A percentile compares a stretch with the other conserved stretches of the same genome.
phyloP scores from a whole-genome alignment of 2,888 invertebrate genomes.

The Agrotis puta region DNA sequence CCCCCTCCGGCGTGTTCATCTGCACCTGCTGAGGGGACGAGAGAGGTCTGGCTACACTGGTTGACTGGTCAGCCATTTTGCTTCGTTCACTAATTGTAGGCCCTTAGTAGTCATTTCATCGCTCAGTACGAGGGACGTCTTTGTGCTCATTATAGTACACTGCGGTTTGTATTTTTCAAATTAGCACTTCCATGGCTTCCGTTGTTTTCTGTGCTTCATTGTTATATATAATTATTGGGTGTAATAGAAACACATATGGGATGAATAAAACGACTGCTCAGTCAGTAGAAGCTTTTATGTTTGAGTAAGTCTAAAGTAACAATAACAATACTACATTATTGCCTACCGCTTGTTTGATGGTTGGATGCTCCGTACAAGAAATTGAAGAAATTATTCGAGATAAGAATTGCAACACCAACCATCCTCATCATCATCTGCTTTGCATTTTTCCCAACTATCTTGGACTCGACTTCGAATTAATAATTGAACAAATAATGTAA shows the following conservation, averaged over 20 bases:
- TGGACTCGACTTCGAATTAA: too few relatives aligned
- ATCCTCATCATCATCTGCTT: too few relatives aligned
- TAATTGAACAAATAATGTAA: too few relatives aligned
- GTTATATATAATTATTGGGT: constrained; percentile 80
- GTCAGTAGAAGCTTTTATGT: constrained; percentile 55
- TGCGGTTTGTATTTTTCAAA: constrained; percentile 90
- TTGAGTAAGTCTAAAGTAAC: constrained; percentile 45
- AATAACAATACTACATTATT: constrained; percentile 45
- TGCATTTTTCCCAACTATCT: too few relatives aligned
- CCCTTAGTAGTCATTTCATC: constrained; percentile 86
- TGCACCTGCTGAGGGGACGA: constrained; percentile 26
- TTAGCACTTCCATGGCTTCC: constrained; percentile 89
- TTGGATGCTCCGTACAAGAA: background rate
- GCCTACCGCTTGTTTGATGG: constrained; percentile 2
- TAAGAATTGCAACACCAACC: background rate
- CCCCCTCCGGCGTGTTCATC: constrained; percentile 51
- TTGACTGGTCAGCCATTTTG: constrained; percentile 87
- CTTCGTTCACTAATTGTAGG: constrained; percentile 87
- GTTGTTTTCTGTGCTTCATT: constrained; percentile 82
- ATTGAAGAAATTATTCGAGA: background rate
- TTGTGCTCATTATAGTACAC: constrained; percentile 80
- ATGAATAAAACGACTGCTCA: constrained; percentile 55
- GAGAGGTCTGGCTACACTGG: constrained; percentile 65
- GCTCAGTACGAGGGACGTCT: constrained; percentile 83
- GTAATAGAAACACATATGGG: constrained; percentile 69